phyloP scores from a whole-genome alignment of 1,140 invertebrate genomes.

The Temnothorax longispinosus region DNA sequence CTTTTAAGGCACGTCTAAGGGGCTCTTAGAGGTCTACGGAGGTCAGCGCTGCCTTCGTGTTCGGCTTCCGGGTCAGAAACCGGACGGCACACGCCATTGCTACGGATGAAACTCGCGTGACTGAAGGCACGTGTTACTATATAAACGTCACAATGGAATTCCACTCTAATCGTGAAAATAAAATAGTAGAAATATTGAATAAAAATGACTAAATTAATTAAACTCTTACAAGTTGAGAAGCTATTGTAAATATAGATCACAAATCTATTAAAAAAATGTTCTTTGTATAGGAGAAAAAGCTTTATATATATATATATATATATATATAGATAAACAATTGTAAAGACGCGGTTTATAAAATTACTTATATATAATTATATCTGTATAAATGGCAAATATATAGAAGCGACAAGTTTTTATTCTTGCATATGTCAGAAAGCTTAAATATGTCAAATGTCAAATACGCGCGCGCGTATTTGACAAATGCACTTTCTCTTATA shows the following conservation, averaged over 20 bases:
- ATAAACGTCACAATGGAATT: conserved; percentile 9
- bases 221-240: background rate
- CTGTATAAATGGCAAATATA: background rate
- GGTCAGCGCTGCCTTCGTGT: conserved; percentile 73
- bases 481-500: background rate
- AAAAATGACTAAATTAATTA: background rate
- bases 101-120: conserved; percentile 28
- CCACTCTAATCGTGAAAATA: background rate
- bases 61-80: conserved; percentile 82
- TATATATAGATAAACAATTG: background rate
- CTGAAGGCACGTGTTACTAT: conserved; percentile 16
- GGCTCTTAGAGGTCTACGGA: conserved; percentile 69
- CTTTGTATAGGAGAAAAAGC: background rate
- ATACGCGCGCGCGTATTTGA: background rate
- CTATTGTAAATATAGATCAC: background rate
- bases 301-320: background rate
- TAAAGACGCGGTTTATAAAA: background rate
- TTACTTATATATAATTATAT: background rate
- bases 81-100: conserved; percentile 75
- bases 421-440: background rate
- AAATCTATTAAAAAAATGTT: background rate
- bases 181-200: background rate
- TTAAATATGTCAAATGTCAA: too few species aligned
- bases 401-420: background rate
- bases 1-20: conserved; percentile 65